Evolutionary conservation across 2,888 invertebrate species (phyloP), one percentile per base, ranked within the genome.

Genomic region (Tipula lateralis): DNA sequence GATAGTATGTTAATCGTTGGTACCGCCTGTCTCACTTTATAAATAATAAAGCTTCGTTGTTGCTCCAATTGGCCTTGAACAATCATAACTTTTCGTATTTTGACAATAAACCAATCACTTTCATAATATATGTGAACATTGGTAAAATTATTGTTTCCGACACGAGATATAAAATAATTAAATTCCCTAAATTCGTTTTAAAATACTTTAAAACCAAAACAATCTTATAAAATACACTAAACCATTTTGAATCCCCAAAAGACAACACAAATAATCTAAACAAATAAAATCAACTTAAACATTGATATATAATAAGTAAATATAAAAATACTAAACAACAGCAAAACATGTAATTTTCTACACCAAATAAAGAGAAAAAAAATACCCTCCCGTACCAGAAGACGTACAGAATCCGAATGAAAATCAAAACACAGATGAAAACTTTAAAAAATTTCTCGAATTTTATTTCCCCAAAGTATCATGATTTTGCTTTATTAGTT

Each of bases 261-360:
- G 66, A 66, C 66, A 66, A 24, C 24, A 66, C 66, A 19, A 66
- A 66, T 24, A 66, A 66, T 66, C 66, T 66, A 66, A 66, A 66
- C 66, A 66, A 66, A 66, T 66, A 66, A 66, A 66, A 66, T 66
- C 66, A 66, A 66, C 66, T 66, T 66, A 66, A 66, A 66, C 66
- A 66, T 66, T 66, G 66, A 66, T 66, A 66, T 44, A 39, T 4
- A 12, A 44, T 44, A 44, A 44, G n/a, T 24, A 66, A 66, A 66
- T 66, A 66, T 66, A 24, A 44, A n/a, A 44, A 16, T 9, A 44
- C 16, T n/a, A 44, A 44, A 44, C 44, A 44, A 16, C 44, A 44
- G 24, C 24, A 66, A 66, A 66, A 66, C 9, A 66, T 66, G 66
- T 24, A 66, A 66, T 66, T 19, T 24, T 66, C 66, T 7, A 24